Conservation (phyloP, 2,888 invertebrate species). For the Scaptomyza reducta region DNA sequence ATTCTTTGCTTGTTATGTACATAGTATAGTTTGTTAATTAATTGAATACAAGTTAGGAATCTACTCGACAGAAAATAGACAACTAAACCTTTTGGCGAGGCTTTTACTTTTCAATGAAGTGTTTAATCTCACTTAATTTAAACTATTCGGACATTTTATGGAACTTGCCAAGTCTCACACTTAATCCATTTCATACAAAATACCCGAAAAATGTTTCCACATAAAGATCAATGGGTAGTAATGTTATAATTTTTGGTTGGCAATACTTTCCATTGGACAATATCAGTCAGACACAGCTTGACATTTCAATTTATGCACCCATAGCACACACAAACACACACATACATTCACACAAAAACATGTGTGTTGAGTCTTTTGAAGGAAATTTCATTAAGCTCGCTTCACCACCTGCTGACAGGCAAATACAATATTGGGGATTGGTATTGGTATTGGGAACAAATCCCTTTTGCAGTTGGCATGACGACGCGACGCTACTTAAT, state of each 20-base stretch:
- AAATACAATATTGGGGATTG: not conserved
- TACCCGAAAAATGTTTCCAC: not conserved
- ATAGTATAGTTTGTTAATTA: no score
- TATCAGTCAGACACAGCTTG: conserved; percentile 16
- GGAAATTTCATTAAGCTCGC: conserved; percentile 47
- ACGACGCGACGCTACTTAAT: conserved; percentile 54
- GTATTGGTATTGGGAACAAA: not conserved
- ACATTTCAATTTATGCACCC: conserved; percentile 3
- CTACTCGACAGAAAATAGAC: no score
- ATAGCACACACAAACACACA: not conserved
- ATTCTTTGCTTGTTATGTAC: no score
- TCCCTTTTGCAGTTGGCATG: conserved; percentile 44
- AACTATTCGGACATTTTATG: no score
- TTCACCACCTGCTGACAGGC: conserved; percentile 37
- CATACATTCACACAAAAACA: not conserved
- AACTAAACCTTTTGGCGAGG: no score
- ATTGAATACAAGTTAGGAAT: no score
- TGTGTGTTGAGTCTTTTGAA: conserved; percentile 13
- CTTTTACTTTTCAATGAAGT: no score
- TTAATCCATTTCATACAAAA: not conserved
- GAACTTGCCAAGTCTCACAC: no score
- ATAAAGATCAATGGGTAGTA: not conserved
- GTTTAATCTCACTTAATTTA: no score
- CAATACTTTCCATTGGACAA: conserved; percentile 8
- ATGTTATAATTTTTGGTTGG: conserved; percentile 33